phyloP scores from a whole-genome alignment of 2,113 vertebrate species.

The Axis porcinus region DNA sequence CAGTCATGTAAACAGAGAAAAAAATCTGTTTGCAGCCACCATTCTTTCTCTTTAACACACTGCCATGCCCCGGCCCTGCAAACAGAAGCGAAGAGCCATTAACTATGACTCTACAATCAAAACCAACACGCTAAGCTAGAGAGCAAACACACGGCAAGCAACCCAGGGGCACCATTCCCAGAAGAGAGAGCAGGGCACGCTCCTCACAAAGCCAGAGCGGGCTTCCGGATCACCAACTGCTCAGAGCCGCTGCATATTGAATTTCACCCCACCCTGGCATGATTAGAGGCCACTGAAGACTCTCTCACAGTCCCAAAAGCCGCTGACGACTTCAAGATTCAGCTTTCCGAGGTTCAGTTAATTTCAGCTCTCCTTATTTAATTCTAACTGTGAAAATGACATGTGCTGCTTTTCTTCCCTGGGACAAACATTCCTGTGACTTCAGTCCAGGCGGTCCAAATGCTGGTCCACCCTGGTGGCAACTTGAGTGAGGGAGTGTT shows the following conservation, averaged over 20 bases:
- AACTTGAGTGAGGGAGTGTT: background rate
- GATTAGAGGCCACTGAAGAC: slow-evolving; percentile 53
- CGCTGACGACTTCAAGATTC: slow-evolving; percentile 21
- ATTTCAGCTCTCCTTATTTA: slow-evolving; percentile 60
- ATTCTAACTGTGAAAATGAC: slow-evolving; percentile 68
- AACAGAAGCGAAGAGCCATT: background rate
- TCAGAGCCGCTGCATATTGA: background rate
- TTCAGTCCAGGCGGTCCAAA: background rate
- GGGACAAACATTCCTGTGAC: background rate
- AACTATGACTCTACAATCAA: background rate
- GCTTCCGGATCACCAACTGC: background rate
- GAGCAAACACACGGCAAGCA: background rate
- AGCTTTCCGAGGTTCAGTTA: slow-evolving; percentile 49
- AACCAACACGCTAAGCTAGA: background rate
- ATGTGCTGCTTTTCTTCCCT: background rate
- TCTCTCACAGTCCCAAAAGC: slow-evolving; percentile 18
- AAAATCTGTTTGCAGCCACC: background rate
- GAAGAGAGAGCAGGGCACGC: background rate
- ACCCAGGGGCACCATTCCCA: background rate
- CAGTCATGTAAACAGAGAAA: background rate
- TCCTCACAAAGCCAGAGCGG: background rate
- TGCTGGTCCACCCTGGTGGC: background rate
- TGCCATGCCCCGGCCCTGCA: background rate
- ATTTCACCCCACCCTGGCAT: slow-evolving; percentile 48
- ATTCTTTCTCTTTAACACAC: background rate